Evolutionary conservation across 2,797 vertebrate genomes (phyloP).

Genomic region (Margarornis squamiger): DNA sequence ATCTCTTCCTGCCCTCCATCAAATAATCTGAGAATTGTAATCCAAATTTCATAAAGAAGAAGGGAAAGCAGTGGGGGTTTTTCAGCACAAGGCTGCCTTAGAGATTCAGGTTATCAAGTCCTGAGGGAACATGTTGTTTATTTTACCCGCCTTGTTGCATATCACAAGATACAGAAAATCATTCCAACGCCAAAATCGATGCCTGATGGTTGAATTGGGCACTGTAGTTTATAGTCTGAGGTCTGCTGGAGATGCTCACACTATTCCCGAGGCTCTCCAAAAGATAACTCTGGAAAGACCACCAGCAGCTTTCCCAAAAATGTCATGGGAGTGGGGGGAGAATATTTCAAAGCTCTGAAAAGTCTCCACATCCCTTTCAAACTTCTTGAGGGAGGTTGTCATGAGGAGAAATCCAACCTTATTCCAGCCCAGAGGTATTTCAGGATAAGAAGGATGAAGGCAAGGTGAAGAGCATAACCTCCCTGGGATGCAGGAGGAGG

Average conservation of each 20-base stretch:
- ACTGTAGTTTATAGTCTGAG: not conserved
- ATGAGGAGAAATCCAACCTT: not conserved
- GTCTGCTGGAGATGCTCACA: not conserved
- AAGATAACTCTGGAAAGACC: not conserved
- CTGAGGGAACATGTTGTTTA: fast-evolving
- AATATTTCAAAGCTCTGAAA: not conserved
- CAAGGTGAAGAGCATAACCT: not conserved
- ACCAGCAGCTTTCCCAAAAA: fast-evolving
- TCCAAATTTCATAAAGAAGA: not conserved
- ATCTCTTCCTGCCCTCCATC: fast-evolving
- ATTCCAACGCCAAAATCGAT: not conserved
- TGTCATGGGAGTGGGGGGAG: fast-evolving
- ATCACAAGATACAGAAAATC: not conserved
- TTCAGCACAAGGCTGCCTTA: not conserved
- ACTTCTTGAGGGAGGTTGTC: not conserved
- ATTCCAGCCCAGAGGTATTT: not conserved
- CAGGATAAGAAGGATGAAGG: not conserved
- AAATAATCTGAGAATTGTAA: not conserved
- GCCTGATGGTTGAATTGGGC: not conserved
- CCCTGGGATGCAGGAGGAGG: not conserved
- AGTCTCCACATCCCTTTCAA: not conserved
- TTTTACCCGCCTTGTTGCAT: not conserved
- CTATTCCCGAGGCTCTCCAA: not conserved
- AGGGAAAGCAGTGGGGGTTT: fast-evolving
- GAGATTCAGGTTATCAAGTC: not conserved